Evolutionary conservation across 2,797 vertebrate genomes (phyloP).

Genomic region (Spea hammondii): DNA sequence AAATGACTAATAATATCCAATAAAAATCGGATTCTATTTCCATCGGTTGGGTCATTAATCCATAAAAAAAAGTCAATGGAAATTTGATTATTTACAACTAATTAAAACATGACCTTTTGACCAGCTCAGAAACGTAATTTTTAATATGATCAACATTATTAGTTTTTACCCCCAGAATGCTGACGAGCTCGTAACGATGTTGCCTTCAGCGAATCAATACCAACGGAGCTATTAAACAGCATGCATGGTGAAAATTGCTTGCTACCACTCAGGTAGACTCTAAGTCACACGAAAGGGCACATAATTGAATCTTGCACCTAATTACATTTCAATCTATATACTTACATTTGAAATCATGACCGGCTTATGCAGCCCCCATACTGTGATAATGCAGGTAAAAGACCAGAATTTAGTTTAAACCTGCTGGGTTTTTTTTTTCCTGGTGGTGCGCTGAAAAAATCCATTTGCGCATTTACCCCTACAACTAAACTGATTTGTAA

Average conservation of each 20-base stretch:
- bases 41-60: constrained; percentile 55
- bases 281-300: constrained; percentile 60
- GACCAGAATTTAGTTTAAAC: constrained; percentile 13
- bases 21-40: constrained; percentile 53
- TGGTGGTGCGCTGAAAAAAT: not conserved
- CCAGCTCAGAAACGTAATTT: constrained; percentile 53
- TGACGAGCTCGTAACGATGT: constrained; percentile 62
- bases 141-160: constrained; percentile 41
- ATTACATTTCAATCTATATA: constrained; percentile 56
- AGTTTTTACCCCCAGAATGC: constrained; percentile 58
- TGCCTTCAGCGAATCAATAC: constrained; percentile 64
- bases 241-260: constrained; percentile 59
- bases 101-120: constrained; percentile 60
- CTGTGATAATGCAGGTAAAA: constrained; percentile 33
- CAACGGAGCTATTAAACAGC: constrained; percentile 63
- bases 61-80: constrained; percentile 52
- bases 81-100: constrained; percentile 54
- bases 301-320: constrained; percentile 55
- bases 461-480: not conserved
- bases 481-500: constrained; percentile 21
- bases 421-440: constrained; percentile 1
- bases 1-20: constrained; percentile 47
- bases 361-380: constrained; percentile 23
- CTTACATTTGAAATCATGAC: constrained; percentile 50
- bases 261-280: constrained; percentile 54